phyloP scores from a whole-genome alignment of 2,113 vertebrate species.

The Eptesicus fuscus region DNA sequence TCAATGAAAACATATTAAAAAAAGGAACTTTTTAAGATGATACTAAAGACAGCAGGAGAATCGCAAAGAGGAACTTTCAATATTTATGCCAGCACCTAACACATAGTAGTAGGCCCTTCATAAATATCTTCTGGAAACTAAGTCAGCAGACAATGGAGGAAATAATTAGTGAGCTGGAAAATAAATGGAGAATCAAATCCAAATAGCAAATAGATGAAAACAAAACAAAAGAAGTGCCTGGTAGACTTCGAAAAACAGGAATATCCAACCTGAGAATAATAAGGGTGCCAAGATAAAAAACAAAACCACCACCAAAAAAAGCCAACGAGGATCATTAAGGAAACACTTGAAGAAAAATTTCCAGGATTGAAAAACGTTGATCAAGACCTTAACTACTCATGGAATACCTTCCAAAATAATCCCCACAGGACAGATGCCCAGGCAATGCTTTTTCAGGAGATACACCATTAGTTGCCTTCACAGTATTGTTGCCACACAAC shows the following conservation, averaged over 20 bases:
- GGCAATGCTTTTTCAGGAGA: neutral
- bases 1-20: neutral
- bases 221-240: neutral
- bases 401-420: neutral
- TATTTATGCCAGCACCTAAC: neutral
- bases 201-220: neutral
- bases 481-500: neutral
- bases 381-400: neutral
- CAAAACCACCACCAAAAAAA: neutral
- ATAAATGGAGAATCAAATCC: neutral
- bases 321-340: neutral
- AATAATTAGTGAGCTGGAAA: neutral
- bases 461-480: neutral
- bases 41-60: neutral
- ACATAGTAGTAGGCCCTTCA: neutral
- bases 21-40: neutral
- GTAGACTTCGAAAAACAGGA: neutral
- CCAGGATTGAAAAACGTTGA: neutral
- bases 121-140: neutral
- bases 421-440: neutral
- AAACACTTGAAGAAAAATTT: neutral
- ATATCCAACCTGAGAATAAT: neutral
- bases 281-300: neutral
- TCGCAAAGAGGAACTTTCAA: neutral
- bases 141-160: neutral